Evolutionary conservation across 2,113 vertebrate genomes (phyloP).

Genomic region (Hucho hucho): DNA sequence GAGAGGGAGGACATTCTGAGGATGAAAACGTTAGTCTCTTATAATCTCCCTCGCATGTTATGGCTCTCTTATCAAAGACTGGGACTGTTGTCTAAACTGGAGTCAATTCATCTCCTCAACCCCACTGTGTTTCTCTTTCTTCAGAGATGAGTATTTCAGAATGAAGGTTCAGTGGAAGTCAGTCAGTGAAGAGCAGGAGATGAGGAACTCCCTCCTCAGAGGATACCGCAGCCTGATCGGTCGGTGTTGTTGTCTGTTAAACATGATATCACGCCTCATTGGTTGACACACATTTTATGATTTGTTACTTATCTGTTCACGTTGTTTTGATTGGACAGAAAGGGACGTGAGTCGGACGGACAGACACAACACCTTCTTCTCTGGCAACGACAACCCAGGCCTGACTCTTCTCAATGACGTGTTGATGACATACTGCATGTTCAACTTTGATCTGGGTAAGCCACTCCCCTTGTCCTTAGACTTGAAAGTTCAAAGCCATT

Average conservation of each 20-base stretch:
- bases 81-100: not conserved
- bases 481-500: not conserved
- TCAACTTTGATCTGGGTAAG: constrained; percentile 88
- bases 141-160: constrained; percentile 88
- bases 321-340: constrained; percentile 65
- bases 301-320: not conserved
- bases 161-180: constrained; percentile 97
- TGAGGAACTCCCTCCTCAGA: constrained; percentile 84
- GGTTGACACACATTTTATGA: not conserved
- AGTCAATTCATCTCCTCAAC: not conserved
- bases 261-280: not conserved
- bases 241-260: constrained; percentile 52
- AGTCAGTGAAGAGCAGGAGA: constrained; percentile 87
- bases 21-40: constrained; percentile 79
- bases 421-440: constrained; percentile 94
- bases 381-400: constrained; percentile 84
- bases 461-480: not conserved
- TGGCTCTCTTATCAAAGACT: not conserved
- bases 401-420: constrained; percentile 84
- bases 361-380: constrained; percentile 87
- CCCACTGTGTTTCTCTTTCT: not conserved
- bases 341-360: constrained; percentile 88
- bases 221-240: constrained; percentile 87
- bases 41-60: not conserved
- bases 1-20: constrained; percentile 80